Evolutionary conservation across 2,113 vertebrate species (phyloP), one percentile per base, ranked within the genome.

Genomic region (Rattus rattus): DNA sequence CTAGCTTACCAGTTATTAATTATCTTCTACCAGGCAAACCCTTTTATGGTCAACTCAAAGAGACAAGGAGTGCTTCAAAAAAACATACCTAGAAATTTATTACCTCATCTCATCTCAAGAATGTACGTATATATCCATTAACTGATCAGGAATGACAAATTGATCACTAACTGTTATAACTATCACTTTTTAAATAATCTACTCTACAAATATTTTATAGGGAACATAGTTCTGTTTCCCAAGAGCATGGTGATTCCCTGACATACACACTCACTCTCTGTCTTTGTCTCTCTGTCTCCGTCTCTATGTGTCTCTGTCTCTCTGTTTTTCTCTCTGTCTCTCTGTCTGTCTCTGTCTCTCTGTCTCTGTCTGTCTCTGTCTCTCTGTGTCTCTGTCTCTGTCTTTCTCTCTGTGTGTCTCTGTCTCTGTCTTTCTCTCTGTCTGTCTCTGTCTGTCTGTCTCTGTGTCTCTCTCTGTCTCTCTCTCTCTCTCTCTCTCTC

Each of bases 161-260:
- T 69, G 36, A 80, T 86, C 7, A 39, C 56, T 80, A 88, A 86
- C 63, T 90, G 69, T 43, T 63, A 1, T 63, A 86, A 79, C 61
- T 12, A 43, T 61, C n/a, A n/a, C 90, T 30, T 70, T 56, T 70
- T 56, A 84, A 93, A 96, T 81, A 97, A 47, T 77, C 67, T 65
- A 94, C 61, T 90, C 24, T 90, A 43, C 20, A 70, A 61, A 61
- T 86, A 52, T 89, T 65, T 61, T 90, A 65, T 0, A 80, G 20
- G 56, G 7, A 49, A 69, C 52, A 43, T 54, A 77, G 47, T 75
- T 84, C 54, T 73, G 36, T 88, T 92, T 47, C 16, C 39, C 69
- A 79, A 61, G 86, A 61, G 54, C 43, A 22, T 65, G 61, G 59
- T 19, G 20, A 43, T 89, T 95, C 26, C 59, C 13, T 14, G 84